These are phyloP conservation scores for Phenganax stokvisi DNA, from an alignment of 92 coral and sea anemone genomes.

Conservation along the genomic window DNA sequence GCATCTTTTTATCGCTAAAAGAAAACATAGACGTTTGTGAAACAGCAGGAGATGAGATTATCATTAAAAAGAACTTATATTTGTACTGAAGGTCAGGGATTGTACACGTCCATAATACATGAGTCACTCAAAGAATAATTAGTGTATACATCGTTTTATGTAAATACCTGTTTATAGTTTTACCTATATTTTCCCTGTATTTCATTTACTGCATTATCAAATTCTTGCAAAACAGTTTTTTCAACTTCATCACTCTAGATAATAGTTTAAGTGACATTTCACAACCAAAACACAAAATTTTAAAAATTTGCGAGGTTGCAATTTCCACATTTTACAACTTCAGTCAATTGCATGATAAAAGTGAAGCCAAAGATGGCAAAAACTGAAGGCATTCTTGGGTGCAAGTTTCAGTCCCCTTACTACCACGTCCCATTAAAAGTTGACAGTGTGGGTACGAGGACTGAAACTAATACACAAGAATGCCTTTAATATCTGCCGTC, in stretches of 20 bases:
- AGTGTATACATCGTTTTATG: no score
- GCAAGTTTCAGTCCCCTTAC: no score
- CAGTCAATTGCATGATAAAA: no score
- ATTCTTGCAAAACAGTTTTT: slow-evolving; percentile 25
- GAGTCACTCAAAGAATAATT: background rate
- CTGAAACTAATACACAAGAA: no score
- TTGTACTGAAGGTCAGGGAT: background rate
- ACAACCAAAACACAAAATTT: background rate
- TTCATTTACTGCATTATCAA: slow-evolving; percentile 8
- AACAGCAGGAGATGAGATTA: background rate
- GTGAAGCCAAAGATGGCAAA: no score
- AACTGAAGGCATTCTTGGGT: no score
- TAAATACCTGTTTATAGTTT: background rate
- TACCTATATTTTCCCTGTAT: slow-evolving; percentile 35
- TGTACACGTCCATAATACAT: background rate
- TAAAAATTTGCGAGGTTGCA: background rate
- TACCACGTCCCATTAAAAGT: no score
- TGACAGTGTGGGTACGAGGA: no score
- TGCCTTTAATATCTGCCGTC: no score
- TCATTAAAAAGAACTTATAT: background rate
- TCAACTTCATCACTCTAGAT: slow-evolving; percentile 15
- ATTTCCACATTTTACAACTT: background rate
- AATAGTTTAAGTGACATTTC: background rate
- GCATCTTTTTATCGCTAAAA: slow-evolving; percentile 19
- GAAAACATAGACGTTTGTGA: background rate